phyloP scores from a whole-genome alignment of 2,888 invertebrate genomes.

The Dinocampus coccinellae region DNA sequence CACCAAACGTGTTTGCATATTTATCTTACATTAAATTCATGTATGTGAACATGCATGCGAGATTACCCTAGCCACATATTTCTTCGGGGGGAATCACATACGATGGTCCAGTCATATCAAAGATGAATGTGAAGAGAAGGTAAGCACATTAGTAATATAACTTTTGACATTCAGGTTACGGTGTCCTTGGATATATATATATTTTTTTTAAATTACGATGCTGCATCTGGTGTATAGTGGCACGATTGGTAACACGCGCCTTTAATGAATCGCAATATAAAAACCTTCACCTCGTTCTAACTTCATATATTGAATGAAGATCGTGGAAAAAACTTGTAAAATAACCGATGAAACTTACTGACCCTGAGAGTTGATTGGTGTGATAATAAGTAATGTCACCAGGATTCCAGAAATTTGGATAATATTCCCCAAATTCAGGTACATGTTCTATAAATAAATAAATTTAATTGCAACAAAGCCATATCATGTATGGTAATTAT shows the following conservation, averaged over 20 bases:
- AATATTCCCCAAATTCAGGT: background rate
- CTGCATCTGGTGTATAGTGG: background rate
- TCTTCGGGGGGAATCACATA: background rate
- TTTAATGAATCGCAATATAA: background rate
- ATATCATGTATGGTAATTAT: background rate
- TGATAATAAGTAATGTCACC: conserved; percentile 7
- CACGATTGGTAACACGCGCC: conserved; percentile 15
- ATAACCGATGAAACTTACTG: conserved; percentile 2
- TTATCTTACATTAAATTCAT: background rate
- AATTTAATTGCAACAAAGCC: background rate
- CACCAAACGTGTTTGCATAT: background rate
- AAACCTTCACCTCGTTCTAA: conserved; percentile 25
- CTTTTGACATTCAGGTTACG: conserved; percentile 14
- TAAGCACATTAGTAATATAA: background rate
- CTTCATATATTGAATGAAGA: conserved; percentile 7
- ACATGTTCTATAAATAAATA: conserved; percentile 12
- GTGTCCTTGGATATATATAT: conserved; percentile 18
- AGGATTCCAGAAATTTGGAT: background rate
- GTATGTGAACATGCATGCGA: background rate
- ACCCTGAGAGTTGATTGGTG: conserved; percentile 27
- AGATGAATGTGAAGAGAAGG: background rate
- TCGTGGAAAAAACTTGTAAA: background rate
- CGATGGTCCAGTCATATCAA: background rate
- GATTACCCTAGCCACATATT: background rate
- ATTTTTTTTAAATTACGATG: background rate